A percentile compares a stretch with the other conserved stretches of the same genome.
Evolutionary conservation across 2,888 invertebrate species (phyloP).

Genomic region (Heliconius charithonia): DNA sequence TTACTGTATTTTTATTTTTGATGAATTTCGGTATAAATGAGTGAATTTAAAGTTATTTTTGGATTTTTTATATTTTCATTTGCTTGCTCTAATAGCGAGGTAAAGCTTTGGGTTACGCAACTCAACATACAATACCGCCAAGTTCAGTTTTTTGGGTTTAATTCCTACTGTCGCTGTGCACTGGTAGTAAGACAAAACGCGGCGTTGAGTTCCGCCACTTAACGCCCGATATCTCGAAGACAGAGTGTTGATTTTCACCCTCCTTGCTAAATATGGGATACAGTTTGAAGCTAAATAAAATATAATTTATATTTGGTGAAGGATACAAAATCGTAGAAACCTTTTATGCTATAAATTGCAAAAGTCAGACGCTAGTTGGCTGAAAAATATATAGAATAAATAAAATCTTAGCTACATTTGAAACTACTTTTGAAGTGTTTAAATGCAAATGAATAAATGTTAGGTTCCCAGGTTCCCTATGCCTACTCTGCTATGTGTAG

Average conservation of each 20-base stretch:
- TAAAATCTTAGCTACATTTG: slow-evolving; percentile 1
- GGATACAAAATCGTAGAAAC: not conserved
- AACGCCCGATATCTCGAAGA: not conserved
- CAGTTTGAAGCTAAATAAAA: no score
- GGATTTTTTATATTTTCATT: not conserved
- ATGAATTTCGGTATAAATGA: not conserved
- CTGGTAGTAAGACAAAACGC: not conserved
- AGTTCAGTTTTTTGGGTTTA: no score
- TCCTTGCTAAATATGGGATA: not conserved
- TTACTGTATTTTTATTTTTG: not conserved
- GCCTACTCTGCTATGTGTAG: not conserved
- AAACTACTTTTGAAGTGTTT: not conserved
- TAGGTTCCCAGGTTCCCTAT: not conserved
- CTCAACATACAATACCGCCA: no score
- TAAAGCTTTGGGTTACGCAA: no score
- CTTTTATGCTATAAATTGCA: not conserved
- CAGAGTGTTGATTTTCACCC: no score
- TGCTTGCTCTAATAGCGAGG: no score
- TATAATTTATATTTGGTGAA: not conserved
- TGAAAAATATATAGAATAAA: not conserved
- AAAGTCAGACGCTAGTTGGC: not conserved
- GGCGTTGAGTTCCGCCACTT: not conserved
- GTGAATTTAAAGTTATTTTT: not conserved
- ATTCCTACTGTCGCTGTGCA: no score
- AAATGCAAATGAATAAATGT: not conserved